Evolutionary conservation across 2,113 vertebrate genomes (phyloP).

Genomic region (Eira barbara): DNA sequence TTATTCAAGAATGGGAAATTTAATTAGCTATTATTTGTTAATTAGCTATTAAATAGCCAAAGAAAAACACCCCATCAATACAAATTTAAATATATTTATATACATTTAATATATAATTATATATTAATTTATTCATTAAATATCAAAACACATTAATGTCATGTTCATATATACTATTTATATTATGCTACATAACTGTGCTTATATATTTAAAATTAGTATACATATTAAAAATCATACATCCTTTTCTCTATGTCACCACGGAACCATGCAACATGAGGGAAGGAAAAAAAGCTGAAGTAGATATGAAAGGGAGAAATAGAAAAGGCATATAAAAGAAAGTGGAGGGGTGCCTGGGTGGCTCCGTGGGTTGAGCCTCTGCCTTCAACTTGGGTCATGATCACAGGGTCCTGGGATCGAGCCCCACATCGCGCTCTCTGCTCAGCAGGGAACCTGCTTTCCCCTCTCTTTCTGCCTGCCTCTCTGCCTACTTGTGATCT

Average conservation of each 20-base stretch:
- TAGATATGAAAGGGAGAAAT: not conserved
- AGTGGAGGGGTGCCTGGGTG: too few species aligned
- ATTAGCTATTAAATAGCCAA: constrained; percentile 15
- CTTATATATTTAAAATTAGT: not conserved
- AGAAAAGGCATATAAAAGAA: not conserved
- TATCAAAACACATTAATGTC: not conserved
- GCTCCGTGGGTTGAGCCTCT: too few species aligned
- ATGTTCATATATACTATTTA: not conserved
- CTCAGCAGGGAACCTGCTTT: too few species aligned
- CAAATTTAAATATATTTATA: constrained; percentile 8
- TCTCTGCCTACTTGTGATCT: too few species aligned
- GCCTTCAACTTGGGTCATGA: too few species aligned
- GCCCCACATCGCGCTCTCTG: too few species aligned
- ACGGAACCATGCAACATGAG: not conserved
- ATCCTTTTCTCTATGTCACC: not conserved
- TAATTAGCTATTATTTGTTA: not conserved
- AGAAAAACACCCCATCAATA: constrained; percentile 59
- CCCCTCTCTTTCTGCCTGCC: too few species aligned
- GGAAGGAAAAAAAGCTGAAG: not conserved
- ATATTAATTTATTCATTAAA: not conserved
- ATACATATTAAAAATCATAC: not conserved
- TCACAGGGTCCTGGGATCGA: too few species aligned
- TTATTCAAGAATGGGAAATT: constrained; percentile 21
- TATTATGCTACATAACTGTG: not conserved
- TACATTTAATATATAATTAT: not conserved